Conservation (phyloP, 2,113 vertebrate genomes). For the Alligator sinensis region DNA sequence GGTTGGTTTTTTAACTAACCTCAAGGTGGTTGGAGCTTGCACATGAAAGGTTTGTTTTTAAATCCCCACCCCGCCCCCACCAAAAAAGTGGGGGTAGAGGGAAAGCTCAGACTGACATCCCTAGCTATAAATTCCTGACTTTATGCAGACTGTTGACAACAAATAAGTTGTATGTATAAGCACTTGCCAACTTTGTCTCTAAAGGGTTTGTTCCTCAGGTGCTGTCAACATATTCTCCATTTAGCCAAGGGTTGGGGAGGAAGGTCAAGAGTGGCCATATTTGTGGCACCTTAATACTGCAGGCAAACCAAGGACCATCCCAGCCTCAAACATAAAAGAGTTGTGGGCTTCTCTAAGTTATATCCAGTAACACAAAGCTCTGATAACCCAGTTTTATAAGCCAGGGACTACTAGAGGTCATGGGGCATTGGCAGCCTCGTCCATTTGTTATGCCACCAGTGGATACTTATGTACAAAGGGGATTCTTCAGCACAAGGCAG, state of each 20-base stretch:
- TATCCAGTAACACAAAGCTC: background rate
- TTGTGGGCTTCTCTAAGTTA: background rate
- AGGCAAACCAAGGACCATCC: background rate
- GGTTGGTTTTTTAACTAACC: slow-evolving; percentile 32
- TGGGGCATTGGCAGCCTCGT: background rate
- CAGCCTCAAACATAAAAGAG: background rate
- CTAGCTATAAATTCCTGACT: slow-evolving; percentile 8
- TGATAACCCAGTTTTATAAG: background rate
- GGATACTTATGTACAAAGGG: background rate
- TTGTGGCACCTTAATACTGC: background rate
- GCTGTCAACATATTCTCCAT: background rate
- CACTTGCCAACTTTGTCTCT: slow-evolving; percentile 32
- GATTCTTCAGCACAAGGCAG: background rate
- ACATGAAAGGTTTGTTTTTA: slow-evolving; percentile 16
- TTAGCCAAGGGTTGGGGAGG: background rate
- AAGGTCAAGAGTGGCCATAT: background rate
- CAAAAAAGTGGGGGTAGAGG: slow-evolving; percentile 41
- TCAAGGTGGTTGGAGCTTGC: background rate
- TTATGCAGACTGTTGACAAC: slow-evolving; percentile 24
- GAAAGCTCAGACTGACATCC: background rate
- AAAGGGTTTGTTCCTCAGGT: background rate
- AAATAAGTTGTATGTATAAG: slow-evolving; percentile 25
- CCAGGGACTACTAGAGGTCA: too few relatives aligned
- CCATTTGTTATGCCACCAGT: background rate
- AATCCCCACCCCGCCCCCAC: too few relatives aligned